Evolutionary conservation across 2,113 vertebrate genomes (phyloP).

Genomic region (Pseudorasbora parva): DNA sequence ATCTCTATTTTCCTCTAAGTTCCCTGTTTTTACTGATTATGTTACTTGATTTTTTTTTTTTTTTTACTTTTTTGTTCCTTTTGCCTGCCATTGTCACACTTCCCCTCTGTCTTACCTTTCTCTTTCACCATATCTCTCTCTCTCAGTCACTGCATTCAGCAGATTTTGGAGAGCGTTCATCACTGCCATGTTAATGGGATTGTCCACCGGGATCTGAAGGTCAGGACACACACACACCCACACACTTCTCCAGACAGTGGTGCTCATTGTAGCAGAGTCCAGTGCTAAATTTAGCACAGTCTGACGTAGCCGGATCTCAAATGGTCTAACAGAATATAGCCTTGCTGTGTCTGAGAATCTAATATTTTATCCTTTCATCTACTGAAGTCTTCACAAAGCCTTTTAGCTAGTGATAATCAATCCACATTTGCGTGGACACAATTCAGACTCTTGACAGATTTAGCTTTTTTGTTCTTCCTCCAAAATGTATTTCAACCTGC

Average conservation of each 20-base stretch:
- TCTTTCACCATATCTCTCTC: conserved; percentile 36
- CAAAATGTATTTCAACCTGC: conserved; percentile 23
- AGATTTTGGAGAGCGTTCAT: conserved; percentile 83
- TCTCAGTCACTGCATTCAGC: conserved; percentile 82
- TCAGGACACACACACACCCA: conserved; percentile 59
- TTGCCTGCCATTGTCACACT: background rate
- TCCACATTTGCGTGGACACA: conserved; percentile 13
- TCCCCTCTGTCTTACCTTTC: conserved; percentile 21
- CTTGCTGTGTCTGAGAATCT: conserved; percentile 15
- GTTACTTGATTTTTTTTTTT: background rate
- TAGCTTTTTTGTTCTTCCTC: conserved; percentile 7
- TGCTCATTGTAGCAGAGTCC: conserved; percentile 7
- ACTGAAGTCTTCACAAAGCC: conserved; percentile 24
- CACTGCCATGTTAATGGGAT: conserved; percentile 83
- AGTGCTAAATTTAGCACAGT: conserved; percentile 45
- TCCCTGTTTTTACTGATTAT: conserved; percentile 7
- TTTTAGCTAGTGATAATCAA: conserved; percentile 22
- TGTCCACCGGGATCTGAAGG: conserved; percentile 83
- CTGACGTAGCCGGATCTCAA: conserved; percentile 28
- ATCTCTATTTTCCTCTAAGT: conserved; percentile 6
- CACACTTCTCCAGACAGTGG: conserved; percentile 29
- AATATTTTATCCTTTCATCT: conserved; percentile 28
- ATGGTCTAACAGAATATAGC: conserved; percentile 22
- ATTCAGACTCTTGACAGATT: conserved; percentile 4
- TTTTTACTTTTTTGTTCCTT: background rate